Evolutionary conservation across 2,113 vertebrate genomes (phyloP).

Genomic region (Nesoenas mayeri): DNA sequence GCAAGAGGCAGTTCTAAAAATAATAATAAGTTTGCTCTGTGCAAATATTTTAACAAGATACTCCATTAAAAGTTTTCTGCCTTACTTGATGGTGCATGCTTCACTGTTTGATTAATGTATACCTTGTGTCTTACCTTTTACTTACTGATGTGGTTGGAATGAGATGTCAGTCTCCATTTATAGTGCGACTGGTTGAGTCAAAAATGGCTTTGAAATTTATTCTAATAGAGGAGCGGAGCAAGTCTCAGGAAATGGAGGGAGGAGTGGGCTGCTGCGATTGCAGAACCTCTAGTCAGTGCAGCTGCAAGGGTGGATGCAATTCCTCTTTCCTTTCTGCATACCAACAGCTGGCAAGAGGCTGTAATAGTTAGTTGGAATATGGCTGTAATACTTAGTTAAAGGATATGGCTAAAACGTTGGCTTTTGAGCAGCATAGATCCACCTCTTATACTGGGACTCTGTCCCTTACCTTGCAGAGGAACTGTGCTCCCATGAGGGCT

Average conservation of each 20-base stretch:
- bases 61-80: not conserved
- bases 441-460: not conserved
- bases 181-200: not conserved
- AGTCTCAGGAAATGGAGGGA: not conserved
- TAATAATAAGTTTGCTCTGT: not conserved
- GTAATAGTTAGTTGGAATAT: not conserved
- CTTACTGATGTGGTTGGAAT: not conserved
- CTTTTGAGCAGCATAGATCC: not conserved
- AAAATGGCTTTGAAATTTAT: not conserved
- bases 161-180: not conserved
- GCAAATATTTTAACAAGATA: not conserved
- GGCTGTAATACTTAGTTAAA: not conserved
- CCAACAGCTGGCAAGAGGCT: not conserved
- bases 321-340: not conserved
- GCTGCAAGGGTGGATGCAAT: not conserved
- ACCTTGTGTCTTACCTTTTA: not conserved
- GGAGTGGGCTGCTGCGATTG: not conserved
- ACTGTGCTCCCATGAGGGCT: not conserved
- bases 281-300: not conserved
- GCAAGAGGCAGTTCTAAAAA: not conserved
- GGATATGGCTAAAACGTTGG: not conserved
- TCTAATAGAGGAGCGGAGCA: not conserved
- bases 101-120: not conserved
- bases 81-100: not conserved
- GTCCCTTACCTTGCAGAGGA: not conserved